A percentile compares a stretch with the other conserved stretches of the same genome.
phyloP scores from a whole-genome alignment of 1,140 invertebrate species.

The Pogonomyrmex barbatus region DNA sequence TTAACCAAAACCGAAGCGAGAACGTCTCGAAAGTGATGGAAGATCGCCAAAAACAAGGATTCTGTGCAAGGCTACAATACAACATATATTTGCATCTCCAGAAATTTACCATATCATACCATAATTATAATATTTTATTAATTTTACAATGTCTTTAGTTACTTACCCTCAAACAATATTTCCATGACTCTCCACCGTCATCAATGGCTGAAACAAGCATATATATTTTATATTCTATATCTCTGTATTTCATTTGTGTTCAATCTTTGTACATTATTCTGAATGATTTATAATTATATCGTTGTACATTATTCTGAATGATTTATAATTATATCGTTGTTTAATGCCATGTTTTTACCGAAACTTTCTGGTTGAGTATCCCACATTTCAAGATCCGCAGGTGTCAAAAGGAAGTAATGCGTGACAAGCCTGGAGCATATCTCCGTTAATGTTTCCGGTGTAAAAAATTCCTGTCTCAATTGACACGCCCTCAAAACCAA shows the following conservation, averaged over 20 bases:
- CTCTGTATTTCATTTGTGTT: neutral
- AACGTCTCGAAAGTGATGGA: constrained; percentile 91
- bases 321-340: constrained; percentile 2
- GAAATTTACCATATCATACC: constrained; percentile 68
- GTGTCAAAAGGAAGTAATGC: constrained; percentile 95
- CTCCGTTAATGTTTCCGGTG: constrained; percentile 89
- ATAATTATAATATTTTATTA: constrained; percentile 49
- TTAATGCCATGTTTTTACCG: constrained; percentile 85
- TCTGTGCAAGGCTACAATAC: constrained; percentile 93
- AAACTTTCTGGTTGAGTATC: constrained; percentile 96
- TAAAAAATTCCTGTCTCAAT: constrained; percentile 91
- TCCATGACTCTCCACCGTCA: constrained; percentile 96
- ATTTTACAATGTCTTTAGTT: constrained; percentile 31
- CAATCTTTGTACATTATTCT: neutral
- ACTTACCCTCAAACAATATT: constrained; percentile 94
- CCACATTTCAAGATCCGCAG: constrained; percentile 95
- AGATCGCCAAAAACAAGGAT: constrained; percentile 93
- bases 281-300: too few species aligned
- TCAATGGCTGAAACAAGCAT: constrained; percentile 88
- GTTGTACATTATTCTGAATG: neutral
- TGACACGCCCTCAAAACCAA: constrained; percentile 88
- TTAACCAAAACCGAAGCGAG: constrained; percentile 92
- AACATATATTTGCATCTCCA: constrained; percentile 12
- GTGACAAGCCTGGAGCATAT: constrained; percentile 94
- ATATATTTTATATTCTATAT: neutral